Percentiles rank a stretch among this genome's conserved stretches.
phyloP scores from a whole-genome alignment of 2,888 invertebrate genomes.

The Tipula vernalis region DNA sequence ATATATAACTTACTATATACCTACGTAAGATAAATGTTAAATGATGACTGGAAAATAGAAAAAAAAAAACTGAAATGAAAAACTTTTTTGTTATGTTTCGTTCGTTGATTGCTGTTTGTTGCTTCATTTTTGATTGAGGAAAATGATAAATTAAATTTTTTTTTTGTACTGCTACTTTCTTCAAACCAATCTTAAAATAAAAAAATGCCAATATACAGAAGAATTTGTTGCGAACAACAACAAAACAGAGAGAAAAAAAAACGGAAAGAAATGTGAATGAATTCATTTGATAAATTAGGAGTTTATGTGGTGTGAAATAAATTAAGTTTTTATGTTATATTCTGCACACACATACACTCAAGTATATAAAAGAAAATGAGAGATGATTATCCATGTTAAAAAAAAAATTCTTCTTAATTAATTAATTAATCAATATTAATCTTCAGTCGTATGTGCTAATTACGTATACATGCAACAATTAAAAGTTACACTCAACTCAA shows the following conservation, averaged over 20 bases:
- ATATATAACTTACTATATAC: neutral
- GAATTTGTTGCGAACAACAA: neutral
- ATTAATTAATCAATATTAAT: neutral
- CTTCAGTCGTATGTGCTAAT: neutral
- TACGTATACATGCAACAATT: neutral
- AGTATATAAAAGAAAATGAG: neutral
- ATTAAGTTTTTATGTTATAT: neutral
- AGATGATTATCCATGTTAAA: neutral
- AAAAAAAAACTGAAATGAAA: neutral
- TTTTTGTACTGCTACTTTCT: neutral
- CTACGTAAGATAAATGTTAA: neutral
- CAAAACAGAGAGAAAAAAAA: neutral
- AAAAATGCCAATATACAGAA: neutral
- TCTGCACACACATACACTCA: neutral
- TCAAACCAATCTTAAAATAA: neutral
- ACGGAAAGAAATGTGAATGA: neutral
- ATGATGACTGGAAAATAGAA: neutral
- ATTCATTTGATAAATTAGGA: conserved; percentile 4
- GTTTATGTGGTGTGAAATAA: conserved; percentile 4
- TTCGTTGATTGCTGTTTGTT: conserved; percentile 4
- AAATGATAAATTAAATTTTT: neutral
- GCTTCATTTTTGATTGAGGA: neutral
- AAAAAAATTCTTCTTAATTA: neutral
- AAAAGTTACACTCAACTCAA: neutral
- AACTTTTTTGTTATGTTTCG: neutral